A percentile compares a stretch with the other conserved stretches of the same genome.
These are phyloP conservation scores for Paraescarpia echinospica DNA, from an alignment of 1,140 invertebrate genomes.

Conservation along the genomic window DNA sequence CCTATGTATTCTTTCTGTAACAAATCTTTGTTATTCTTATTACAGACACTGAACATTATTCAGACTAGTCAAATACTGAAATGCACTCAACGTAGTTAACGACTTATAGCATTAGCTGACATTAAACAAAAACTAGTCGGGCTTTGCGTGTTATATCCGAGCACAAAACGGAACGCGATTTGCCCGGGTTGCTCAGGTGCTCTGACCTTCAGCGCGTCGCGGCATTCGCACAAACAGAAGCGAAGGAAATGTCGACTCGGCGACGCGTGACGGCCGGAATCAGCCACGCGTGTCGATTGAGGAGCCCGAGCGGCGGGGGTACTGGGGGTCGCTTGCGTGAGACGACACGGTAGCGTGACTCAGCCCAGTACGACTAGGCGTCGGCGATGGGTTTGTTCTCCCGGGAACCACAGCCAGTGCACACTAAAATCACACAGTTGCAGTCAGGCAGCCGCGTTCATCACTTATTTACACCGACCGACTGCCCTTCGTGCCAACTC, in stretches of 20 bases:
- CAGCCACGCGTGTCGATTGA: background rate
- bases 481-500: background rate
- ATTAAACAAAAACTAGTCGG: background rate
- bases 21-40: too few relatives aligned
- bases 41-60: too few relatives aligned
- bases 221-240: background rate
- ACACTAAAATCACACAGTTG: background rate
- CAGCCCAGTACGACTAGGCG: background rate
- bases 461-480: background rate
- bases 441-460: background rate
- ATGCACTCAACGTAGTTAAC: background rate
- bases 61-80: background rate
- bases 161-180: background rate
- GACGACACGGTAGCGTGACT: background rate
- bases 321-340: background rate
- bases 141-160: background rate
- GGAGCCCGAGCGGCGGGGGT: background rate
- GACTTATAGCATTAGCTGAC: background rate
- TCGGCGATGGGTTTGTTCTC: background rate
- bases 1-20: too few relatives aligned
- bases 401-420: background rate
- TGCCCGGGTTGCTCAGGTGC: background rate
- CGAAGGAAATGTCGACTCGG: background rate
- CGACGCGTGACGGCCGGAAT: background rate
- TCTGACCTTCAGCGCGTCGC: background rate